phyloP scores from a whole-genome alignment of 2,113 vertebrate species.

The Pelvicachromis taeniatus region DNA sequence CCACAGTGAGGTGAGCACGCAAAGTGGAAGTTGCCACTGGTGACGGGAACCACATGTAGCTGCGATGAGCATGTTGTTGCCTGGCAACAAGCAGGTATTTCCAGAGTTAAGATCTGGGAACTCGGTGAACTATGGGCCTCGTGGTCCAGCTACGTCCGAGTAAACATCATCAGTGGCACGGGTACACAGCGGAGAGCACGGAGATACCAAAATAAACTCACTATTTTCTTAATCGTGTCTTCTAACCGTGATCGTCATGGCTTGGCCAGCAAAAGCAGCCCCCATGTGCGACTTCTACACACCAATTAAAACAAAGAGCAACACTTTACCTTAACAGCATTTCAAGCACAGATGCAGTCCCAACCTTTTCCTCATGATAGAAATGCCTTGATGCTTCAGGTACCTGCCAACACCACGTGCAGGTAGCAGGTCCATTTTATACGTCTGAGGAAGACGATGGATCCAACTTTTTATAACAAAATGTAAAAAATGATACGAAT shows the following conservation, averaged over 20 bases:
- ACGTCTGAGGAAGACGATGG: background rate
- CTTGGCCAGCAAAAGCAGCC: background rate
- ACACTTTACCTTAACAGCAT: background rate
- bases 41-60: background rate
- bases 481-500: background rate
- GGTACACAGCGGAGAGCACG: background rate
- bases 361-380: background rate
- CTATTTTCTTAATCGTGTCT: background rate
- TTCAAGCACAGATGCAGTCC: background rate
- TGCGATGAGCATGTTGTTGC: background rate
- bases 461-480: background rate
- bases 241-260: background rate
- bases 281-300: background rate
- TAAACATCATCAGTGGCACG: background rate
- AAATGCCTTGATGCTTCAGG: too few species aligned
- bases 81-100: background rate
- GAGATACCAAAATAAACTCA: background rate
- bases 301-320: background rate
- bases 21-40: background rate
- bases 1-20: background rate
- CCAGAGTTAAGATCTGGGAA: background rate
- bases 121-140: background rate
- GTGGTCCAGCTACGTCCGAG: background rate
- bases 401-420: rapidly evolving
- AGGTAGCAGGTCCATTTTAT: background rate